Evolutionary conservation across 2,797 vertebrate genomes (phyloP).

Genomic region (Prionace glauca): DNA sequence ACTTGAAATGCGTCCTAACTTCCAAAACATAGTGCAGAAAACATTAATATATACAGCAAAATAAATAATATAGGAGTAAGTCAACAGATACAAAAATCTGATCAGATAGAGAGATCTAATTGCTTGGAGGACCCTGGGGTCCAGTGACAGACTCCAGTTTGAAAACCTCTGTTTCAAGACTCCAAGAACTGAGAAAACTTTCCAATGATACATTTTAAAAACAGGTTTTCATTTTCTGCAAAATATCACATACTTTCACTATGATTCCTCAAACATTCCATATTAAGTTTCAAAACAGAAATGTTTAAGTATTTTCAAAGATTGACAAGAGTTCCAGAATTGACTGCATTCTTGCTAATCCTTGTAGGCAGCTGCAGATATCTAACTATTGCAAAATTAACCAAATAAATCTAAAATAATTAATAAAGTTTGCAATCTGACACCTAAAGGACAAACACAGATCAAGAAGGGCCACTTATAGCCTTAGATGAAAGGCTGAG

Average conservation of each 20-base stretch:
- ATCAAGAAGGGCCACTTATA: neutral
- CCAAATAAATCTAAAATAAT: neutral
- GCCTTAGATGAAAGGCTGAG: neutral
- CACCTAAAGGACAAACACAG: neutral
- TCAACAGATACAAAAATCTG: neutral
- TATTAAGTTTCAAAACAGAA: neutral
- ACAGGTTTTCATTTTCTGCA: neutral
- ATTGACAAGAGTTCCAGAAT: neutral
- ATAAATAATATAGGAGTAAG: neutral
- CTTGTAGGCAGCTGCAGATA: neutral
- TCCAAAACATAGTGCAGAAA: neutral
- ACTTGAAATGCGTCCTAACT: neutral
- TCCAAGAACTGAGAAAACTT: neutral
- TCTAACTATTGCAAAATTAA: neutral
- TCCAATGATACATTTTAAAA: neutral
- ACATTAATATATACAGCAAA: neutral
- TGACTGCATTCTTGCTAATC: neutral
- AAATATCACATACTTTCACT: neutral
- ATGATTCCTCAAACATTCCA: neutral
- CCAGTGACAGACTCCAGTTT: neutral
- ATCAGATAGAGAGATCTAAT: neutral
- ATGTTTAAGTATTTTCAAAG: neutral
- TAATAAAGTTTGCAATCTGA: neutral
- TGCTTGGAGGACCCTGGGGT: neutral
- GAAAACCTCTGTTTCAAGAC: neutral